Evolutionary conservation across 2,888 invertebrate species (phyloP).

Genomic region (Laothoe populi): DNA sequence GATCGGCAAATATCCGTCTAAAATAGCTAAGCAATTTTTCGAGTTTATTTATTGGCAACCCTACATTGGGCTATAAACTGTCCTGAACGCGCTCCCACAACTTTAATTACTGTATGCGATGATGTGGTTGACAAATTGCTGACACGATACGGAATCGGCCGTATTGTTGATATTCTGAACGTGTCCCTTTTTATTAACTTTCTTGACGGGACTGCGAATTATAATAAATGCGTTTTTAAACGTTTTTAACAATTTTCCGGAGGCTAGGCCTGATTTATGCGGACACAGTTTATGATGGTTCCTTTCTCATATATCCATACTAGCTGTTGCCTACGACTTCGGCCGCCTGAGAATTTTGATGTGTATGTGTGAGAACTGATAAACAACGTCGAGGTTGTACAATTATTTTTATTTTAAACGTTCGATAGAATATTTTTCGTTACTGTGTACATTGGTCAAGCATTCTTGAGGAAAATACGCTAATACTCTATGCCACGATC

Average conservation of each 20-base stretch:
- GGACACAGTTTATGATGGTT: neutral
- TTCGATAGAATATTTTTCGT: no score
- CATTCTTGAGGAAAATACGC: no score
- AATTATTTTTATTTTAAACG: no score
- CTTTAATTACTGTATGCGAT: conserved; percentile 63
- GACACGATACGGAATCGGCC: conserved; percentile 39
- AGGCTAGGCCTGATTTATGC: neutral
- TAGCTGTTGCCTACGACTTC: no score
- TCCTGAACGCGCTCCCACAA: conserved; percentile 36
- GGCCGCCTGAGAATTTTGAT: no score
- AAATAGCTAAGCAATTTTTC: no score
- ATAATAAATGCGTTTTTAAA: neutral
- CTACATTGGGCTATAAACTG: conserved; percentile 29
- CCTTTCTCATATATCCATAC: no score
- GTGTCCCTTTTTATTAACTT: conserved; percentile 24
- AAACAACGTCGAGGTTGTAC: no score
- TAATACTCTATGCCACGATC: no score
- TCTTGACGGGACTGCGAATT: conserved; percentile 6
- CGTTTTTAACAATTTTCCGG: conserved; percentile 4
- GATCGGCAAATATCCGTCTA: no score
- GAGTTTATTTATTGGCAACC: neutral
- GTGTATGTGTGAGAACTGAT: no score
- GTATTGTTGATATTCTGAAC: conserved; percentile 17
- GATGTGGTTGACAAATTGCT: conserved; percentile 64
- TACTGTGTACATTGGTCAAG: no score